phyloP scores from a whole-genome alignment of 2,113 vertebrate species.

The Cyrtonyx montezumae region DNA sequence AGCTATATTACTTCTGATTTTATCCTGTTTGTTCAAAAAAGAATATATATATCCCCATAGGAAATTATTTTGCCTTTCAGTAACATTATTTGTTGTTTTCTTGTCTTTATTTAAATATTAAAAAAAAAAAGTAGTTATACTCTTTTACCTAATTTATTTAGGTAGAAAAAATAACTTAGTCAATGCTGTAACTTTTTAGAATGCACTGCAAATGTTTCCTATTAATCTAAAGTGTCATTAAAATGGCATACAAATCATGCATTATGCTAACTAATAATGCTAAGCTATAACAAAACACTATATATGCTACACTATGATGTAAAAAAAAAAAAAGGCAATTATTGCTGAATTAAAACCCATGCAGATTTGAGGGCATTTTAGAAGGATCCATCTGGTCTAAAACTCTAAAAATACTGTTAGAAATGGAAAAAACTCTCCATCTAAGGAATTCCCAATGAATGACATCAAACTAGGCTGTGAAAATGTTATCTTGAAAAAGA shows the following conservation, averaged over 20 bases:
- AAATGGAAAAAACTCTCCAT: neutral
- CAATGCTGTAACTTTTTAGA: neutral
- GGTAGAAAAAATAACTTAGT: neutral
- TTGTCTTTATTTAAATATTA: neutral
- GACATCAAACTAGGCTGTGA: neutral
- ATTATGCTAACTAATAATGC: conserved; percentile 54
- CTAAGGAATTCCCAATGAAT: neutral
- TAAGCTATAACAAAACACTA: neutral
- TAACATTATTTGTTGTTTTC: neutral
- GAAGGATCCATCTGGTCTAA: neutral
- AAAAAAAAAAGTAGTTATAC: neutral
- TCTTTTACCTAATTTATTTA: neutral
- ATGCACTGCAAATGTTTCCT: conserved; percentile 39
- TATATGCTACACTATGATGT: neutral
- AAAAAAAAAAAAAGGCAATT: neutral
- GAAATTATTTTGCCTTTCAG: neutral
- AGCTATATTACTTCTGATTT: neutral
- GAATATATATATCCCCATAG: neutral
- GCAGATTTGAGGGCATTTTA: neutral
- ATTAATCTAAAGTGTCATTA: neutral
- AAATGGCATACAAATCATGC: conserved; percentile 43
- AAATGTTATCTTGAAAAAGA: neutral
- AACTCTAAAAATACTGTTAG: neutral
- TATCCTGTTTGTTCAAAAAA: neutral
- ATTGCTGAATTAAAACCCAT: neutral